Base-by-base conservation (phyloP, 1,140 invertebrate species). In the Carposina sasakii region DNA sequence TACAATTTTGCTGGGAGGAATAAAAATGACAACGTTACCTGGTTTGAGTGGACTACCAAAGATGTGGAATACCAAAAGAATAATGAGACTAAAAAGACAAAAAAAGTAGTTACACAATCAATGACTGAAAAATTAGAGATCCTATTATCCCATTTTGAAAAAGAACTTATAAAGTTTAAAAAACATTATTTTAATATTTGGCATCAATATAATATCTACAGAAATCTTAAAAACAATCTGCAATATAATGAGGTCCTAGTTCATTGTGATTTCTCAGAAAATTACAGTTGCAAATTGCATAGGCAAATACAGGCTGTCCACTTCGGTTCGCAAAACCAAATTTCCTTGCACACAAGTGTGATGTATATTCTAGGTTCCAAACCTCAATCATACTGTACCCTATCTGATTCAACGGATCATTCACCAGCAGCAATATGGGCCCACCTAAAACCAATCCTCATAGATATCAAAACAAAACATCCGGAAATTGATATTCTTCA, bases 251-350 rank as follows among this genome's bases (percentile, higher is more conserved):
- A 57, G 39, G 13, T 21, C 3, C 1, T 24, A 16, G 47, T 57
- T 16, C 13, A 54, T 3, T 52, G 48, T 30, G 48, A 61, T 34
- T 57, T 57, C 30, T 48, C 43, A 1, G 54, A 61, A 47, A 54
- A 54, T 30, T 57, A 54, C 21, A 26, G 36, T 2, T 31, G 46
- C 34, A 54, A 61, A 28, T 22, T 43, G 6, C 4, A 20, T 2
- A 13, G 30, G 3, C 44, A 61, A 39, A 30, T 61, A 6, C 60
- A 62, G 22, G 30, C 52, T 2, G 49, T 45, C 10, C 52, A 62
- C 23, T 62, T 52, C 42, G 52, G 52, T 10, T 54, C 52, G 1
- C 52, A 53, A 50, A 40, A 43, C 23, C 31, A 49, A 33, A 53
- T 62, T 22, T 21, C 36, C 4, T 19, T 57, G 19, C 54, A 57